Evolutionary conservation across 2,113 vertebrate genomes (phyloP).

Genomic region (Thamnophis sirtalis): DNA sequence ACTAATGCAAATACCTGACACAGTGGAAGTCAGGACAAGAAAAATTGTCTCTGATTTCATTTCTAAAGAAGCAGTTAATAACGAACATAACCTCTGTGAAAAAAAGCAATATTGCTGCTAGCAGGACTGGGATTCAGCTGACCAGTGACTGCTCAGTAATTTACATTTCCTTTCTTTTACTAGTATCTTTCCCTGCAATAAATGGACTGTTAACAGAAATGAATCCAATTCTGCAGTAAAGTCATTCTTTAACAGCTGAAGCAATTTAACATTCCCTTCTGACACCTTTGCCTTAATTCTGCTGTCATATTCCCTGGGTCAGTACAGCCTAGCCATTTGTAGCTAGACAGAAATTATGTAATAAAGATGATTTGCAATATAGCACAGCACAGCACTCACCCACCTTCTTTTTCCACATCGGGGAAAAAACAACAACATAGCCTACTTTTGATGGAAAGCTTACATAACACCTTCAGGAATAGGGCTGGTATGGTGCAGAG

Average conservation of each 20-base stretch:
- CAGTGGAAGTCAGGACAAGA: not conserved
- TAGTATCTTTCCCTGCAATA: not conserved
- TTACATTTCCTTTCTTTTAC: conserved; percentile 15
- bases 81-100: conserved; percentile 19
- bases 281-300: conserved; percentile 8
- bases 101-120: conserved; percentile 13
- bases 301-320: not conserved
- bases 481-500: not conserved
- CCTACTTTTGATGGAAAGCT: not conserved
- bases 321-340: not conserved
- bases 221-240: not conserved
- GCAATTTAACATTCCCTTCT: conserved; percentile 7
- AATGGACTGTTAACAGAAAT: not conserved
- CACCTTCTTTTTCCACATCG: not conserved
- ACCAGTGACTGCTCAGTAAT: not conserved
- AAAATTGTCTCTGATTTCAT: not conserved
- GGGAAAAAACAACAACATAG: not conserved
- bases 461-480: not conserved
- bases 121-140: conserved; percentile 11
- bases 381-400: not conserved
- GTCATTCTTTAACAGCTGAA: conserved; percentile 8
- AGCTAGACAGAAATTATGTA: not conserved
- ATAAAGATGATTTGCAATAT: not conserved
- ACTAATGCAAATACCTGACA: not conserved
- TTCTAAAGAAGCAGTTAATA: conserved; percentile 30